Conservation (phyloP, 2,113 vertebrate genomes). For the Lophura nycthemera region DNA sequence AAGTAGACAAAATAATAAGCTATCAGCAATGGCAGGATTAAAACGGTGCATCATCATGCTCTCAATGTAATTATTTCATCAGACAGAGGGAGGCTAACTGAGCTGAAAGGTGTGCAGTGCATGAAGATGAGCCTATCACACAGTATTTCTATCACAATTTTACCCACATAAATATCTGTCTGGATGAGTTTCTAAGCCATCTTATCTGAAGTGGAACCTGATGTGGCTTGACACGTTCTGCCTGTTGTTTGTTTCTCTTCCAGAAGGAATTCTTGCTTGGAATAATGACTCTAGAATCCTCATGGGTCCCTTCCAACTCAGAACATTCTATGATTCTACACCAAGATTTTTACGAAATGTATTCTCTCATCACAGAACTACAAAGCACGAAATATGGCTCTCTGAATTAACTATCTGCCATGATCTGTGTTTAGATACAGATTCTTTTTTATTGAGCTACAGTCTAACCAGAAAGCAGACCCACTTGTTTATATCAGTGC, state of each 20-base stretch:
- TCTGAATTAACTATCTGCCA: background rate
- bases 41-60: background rate
- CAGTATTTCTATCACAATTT: background rate
- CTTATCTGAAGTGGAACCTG: background rate
- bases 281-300: background rate
- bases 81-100: slow-evolving; percentile 1
- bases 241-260: background rate
- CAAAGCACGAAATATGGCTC: background rate
- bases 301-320: too few relatives aligned
- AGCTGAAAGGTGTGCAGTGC: background rate
- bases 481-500: background rate
- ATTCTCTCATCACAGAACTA: background rate
- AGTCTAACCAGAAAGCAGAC: background rate
- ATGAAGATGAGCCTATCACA: slow-evolving; percentile 16
- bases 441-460: background rate
- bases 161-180: background rate
- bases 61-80: slow-evolving; percentile 34
- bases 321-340: too few relatives aligned
- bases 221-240: background rate
- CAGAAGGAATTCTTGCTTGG: background rate
- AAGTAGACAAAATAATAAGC: slow-evolving; percentile 11
- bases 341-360: background rate
- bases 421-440: background rate
- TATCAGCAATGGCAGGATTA: background rate
- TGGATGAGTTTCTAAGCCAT: background rate